A percentile compares a stretch with the other conserved stretches of the same genome.
These are phyloP conservation scores for Sphenodon punctatus DNA, from an alignment of 2,797 vertebrate genomes.

Conservation along the genomic window DNA sequence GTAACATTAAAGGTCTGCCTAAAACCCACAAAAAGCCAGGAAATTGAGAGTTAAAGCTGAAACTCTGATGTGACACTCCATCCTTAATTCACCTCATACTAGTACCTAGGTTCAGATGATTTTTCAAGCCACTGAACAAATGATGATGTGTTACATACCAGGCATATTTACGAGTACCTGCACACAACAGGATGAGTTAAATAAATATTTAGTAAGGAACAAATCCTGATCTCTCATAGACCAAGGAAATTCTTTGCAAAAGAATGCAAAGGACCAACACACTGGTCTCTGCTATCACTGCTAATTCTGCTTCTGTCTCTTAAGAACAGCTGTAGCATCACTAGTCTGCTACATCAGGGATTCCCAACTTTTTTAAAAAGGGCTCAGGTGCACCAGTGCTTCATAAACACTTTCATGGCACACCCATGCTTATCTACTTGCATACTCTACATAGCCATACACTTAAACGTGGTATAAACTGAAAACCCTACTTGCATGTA, in stretches of 20 bases:
- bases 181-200: neutral
- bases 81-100: conserved; percentile 49
- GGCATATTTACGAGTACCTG: neutral
- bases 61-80: conserved; percentile 62
- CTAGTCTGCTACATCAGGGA: neutral
- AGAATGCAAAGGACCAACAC: neutral
- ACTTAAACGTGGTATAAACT: too few relatives aligned
- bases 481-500: too few relatives aligned
- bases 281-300: neutral
- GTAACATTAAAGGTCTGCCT: conserved; percentile 70
- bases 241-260: neutral
- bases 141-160: neutral
- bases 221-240: neutral
- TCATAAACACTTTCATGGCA: too few relatives aligned
- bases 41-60: conserved; percentile 74
- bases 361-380: too few relatives aligned
- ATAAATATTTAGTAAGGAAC: neutral
- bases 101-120: neutral
- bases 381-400: too few relatives aligned
- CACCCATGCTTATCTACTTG: too few relatives aligned
- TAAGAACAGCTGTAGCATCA: neutral
- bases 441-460: too few relatives aligned
- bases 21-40: conserved; percentile 73
- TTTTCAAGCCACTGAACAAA: conserved; percentile 7
- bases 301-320: neutral